These are phyloP conservation scores for Hypocryptadius cinnamomeus DNA, from an alignment of 2,113 vertebrate genomes.

Conservation along the genomic window DNA sequence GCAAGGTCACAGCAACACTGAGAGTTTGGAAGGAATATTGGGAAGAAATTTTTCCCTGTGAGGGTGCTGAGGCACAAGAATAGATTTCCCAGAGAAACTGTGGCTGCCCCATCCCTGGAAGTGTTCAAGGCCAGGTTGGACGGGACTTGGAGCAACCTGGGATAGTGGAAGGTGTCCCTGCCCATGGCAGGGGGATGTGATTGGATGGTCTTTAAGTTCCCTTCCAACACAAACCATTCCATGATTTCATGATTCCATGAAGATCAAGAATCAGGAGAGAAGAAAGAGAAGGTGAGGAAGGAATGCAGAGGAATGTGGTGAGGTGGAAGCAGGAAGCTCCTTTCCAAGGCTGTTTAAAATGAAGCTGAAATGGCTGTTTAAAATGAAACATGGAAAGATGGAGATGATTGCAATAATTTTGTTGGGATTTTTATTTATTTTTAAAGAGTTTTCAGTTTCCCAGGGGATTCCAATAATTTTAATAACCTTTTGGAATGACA, in stretches of 20 bases:
- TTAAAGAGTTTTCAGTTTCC: background rate
- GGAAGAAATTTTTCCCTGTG: background rate
- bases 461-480: background rate
- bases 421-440: rapidly evolving
- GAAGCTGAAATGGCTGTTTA: background rate
- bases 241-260: background rate
- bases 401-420: background rate
- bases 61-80: background rate
- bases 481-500: background rate
- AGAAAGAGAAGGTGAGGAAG: background rate
- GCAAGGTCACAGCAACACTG: background rate
- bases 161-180: background rate
- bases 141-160: rapidly evolving
- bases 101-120: background rate
- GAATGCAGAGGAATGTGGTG: background rate
- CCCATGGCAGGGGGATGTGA: background rate
- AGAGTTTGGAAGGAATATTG: background rate
- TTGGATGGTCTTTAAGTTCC: background rate
- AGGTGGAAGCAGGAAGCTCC: background rate
- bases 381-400: background rate
- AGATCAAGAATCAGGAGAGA: background rate
- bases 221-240: background rate
- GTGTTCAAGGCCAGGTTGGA: rapidly evolving
- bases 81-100: no score
- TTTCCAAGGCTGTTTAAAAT: background rate